Base-by-base conservation (phyloP, 2,113 vertebrate genomes). In the Sardina pilchardus region DNA sequence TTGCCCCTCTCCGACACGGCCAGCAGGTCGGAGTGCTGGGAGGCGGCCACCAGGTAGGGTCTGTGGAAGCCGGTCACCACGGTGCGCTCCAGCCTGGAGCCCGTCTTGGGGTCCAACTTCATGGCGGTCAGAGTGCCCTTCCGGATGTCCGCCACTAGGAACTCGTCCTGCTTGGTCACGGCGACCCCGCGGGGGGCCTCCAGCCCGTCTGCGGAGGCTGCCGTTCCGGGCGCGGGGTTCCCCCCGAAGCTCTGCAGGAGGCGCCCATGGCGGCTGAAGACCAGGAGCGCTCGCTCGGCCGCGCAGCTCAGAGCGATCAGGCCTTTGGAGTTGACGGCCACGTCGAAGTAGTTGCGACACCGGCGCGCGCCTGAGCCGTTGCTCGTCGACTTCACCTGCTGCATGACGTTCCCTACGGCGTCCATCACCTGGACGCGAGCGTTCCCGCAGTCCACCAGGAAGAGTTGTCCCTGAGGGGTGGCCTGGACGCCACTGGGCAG, bases 391-490 rank as follows among this genome's bases (percentile, higher is more conserved):
- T 88, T 81, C 44, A 96, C 92, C 91, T 96, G 95, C 87, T 96
- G 95, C 86, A 95, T 90, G 81, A 95, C 86, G 44, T 94, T 95
- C 0, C 96, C 94, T 0, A 84, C 90, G 26, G 88, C 84, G 80
- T 96, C 94, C 67, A 93, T 94, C 71, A 95, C 93, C 93, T 96
- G 94, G 87, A 96, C 85, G 34, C 96, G 94, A n/a, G 93, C 92
- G 82, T 96, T 96, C 67, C 96, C 96, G 24, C 94, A 95, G 85
- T 96, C 96, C 36, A 96, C 96, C 26, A 96, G 91, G 48, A 94
- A 96, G 26, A 96, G 91, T 24, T 94, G 92, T 1, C 95, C 95
- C 53, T 94, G 91, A 4, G 92, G 89, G 0, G 94, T 94, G 39
- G 89, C 88, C 34, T 95, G 92, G 21, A 96, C 87, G 16, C 96